Evolutionary conservation across 2,888 invertebrate species (phyloP).

Genomic region (Mongoloraphidia duomilia): DNA sequence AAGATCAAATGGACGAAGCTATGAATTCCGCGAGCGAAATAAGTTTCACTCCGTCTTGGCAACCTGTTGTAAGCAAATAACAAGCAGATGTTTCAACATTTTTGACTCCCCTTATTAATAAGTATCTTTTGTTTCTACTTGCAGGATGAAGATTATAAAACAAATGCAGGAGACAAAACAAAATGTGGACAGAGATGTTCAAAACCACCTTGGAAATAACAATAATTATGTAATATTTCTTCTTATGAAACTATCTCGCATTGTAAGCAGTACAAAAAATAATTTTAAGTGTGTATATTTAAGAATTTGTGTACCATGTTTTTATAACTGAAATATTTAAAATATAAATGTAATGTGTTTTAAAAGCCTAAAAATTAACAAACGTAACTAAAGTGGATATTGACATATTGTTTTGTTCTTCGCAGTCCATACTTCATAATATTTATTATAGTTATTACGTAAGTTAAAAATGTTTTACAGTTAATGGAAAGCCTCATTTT

Average conservation of each 20-base stretch:
- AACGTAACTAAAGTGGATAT: too few species aligned
- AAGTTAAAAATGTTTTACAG: too few species aligned
- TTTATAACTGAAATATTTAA: too few species aligned
- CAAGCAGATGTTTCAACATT: slow-evolving; percentile 7
- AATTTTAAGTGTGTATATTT: too few species aligned
- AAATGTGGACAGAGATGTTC: slow-evolving; percentile 14
- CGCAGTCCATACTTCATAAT: too few species aligned
- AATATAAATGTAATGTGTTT: too few species aligned
- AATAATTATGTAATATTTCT: not conserved
- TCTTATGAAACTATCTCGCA: not conserved
- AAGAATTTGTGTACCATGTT: too few species aligned
- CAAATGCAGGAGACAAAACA: slow-evolving; percentile 1
- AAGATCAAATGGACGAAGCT: not conserved
- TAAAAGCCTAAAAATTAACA: too few species aligned
- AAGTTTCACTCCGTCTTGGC: slow-evolving; percentile 15
- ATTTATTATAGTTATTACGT: too few species aligned
- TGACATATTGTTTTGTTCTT: too few species aligned
- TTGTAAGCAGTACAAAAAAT: too few species aligned
- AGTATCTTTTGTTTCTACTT: not conserved
- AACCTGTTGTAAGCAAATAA: slow-evolving; percentile 13
- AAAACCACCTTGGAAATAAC: slow-evolving; percentile 21
- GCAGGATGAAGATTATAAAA: not conserved
- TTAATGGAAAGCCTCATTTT: too few species aligned
- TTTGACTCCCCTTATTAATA: not conserved
- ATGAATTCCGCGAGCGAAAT: not conserved